A percentile compares a stretch with the other conserved stretches of the same genome.
Evolutionary conservation across 2,797 vertebrate genomes (phyloP).

Genomic region (Ciconia nigra): DNA sequence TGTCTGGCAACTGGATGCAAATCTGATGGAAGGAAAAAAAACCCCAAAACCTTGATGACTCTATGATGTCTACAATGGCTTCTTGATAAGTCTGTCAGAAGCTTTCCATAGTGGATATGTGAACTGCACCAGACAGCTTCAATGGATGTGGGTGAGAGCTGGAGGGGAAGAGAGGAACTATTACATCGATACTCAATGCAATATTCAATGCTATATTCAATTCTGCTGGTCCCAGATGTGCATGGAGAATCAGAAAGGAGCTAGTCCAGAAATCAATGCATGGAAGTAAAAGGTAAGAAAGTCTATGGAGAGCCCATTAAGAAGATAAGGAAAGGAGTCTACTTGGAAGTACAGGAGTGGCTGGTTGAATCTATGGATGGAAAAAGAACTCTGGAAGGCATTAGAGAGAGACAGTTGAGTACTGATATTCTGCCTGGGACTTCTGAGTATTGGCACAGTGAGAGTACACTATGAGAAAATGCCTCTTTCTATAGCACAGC

Average conservation of each 20-base stretch:
- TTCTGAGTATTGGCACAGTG: not conserved
- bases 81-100: not conserved
- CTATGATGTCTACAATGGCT: not conserved
- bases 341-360: not conserved
- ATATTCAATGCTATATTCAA: not conserved
- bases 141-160: not conserved
- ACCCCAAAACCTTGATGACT: not conserved
- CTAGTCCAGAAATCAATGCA: not conserved
- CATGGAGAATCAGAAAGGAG: not conserved
- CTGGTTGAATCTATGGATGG: not conserved
- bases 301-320: not conserved
- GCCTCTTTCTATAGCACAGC: not conserved
- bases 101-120: not conserved
- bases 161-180: not conserved
- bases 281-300: not conserved
- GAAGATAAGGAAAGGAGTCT: not conserved
- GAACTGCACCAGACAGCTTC: not conserved
- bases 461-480: not conserved
- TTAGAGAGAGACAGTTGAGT: not conserved
- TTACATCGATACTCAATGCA: not conserved
- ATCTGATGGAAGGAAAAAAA: not conserved
- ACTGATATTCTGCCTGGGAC: not conserved
- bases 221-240: not conserved
- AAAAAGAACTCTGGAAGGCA: not conserved
- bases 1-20: not conserved